These are phyloP conservation scores for Alviniconcha marisindica DNA, from an alignment of 1,140 invertebrate species.

Conservation along the genomic window DNA sequence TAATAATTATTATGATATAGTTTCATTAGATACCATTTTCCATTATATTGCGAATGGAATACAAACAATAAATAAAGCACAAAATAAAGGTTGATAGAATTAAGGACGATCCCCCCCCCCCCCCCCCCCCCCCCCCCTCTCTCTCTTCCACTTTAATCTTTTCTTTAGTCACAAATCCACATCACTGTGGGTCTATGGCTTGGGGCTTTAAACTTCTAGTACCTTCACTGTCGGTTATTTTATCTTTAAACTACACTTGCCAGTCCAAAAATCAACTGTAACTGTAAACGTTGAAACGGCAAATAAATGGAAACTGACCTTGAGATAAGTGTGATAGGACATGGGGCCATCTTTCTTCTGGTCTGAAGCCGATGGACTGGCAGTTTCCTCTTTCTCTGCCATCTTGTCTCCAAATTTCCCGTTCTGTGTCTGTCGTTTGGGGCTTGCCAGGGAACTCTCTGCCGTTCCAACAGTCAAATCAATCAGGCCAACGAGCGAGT, in stretches of 20 bases:
- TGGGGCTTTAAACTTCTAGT: too few relatives aligned
- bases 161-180: too few relatives aligned
- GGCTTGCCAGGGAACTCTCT: neutral
- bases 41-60: too few relatives aligned
- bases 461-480: neutral
- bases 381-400: neutral
- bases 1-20: too few relatives aligned
- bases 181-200: too few relatives aligned
- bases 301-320: constrained; percentile 13
- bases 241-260: too few relatives aligned
- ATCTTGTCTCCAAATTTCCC: neutral
- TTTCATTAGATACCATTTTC: too few relatives aligned
- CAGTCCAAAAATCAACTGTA: too few relatives aligned
- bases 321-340: constrained; percentile 25
- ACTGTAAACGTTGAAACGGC: neutral
- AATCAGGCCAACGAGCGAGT: neutral
- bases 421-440: neutral
- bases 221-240: too few relatives aligned
- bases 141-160: neutral
- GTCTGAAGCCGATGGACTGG: neutral
- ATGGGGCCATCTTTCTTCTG: neutral
- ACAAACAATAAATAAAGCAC: too few relatives aligned
- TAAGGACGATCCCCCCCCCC: too few relatives aligned
- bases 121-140: neutral
- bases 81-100: too few relatives aligned